Conservation (phyloP, 2,888 invertebrate species). For the Elgonia sp. region DNA sequence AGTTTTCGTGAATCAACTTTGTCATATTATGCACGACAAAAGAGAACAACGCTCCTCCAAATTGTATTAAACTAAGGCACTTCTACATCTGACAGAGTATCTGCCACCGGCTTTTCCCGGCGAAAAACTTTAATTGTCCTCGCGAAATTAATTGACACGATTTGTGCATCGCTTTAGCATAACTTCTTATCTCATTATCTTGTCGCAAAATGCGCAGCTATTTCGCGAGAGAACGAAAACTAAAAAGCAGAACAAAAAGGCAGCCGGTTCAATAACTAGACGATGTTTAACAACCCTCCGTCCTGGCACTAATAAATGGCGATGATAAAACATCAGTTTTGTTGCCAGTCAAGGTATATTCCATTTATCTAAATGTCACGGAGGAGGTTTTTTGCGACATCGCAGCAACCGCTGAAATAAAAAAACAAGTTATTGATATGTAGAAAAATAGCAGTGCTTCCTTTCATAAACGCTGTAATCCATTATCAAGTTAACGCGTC, state of each 20-base stretch:
- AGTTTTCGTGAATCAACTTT: too few relatives aligned
- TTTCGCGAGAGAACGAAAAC: background rate
- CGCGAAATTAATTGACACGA: conserved; percentile 22
- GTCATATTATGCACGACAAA: too few relatives aligned
- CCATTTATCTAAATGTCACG: conserved; percentile 56
- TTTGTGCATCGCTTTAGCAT: conserved; percentile 13
- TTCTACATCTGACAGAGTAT: too few relatives aligned
- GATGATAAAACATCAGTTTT: conserved; percentile 52
- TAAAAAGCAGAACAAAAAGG: conserved; percentile 1
- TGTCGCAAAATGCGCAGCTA: background rate
- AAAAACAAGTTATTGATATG: conserved; percentile 51
- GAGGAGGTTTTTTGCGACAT: conserved; percentile 12
- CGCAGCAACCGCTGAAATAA: conserved; percentile 18
- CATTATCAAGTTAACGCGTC: conserved; percentile 40
- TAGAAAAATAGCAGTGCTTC: conserved; percentile 52
- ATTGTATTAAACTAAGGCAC: background rate
- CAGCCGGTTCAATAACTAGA: conserved; percentile 17
- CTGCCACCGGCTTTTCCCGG: background rate
- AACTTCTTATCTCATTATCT: conserved; percentile 23
- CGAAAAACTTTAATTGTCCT: background rate
- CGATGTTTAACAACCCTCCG: conserved; percentile 46
- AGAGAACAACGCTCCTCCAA: background rate
- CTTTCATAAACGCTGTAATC: conserved; percentile 49
- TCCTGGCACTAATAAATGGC: conserved; percentile 43
- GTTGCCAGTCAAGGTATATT: conserved; percentile 53